Evolutionary conservation across 2,797 vertebrate species (phyloP).

Genomic region (Anabas testudineus): DNA sequence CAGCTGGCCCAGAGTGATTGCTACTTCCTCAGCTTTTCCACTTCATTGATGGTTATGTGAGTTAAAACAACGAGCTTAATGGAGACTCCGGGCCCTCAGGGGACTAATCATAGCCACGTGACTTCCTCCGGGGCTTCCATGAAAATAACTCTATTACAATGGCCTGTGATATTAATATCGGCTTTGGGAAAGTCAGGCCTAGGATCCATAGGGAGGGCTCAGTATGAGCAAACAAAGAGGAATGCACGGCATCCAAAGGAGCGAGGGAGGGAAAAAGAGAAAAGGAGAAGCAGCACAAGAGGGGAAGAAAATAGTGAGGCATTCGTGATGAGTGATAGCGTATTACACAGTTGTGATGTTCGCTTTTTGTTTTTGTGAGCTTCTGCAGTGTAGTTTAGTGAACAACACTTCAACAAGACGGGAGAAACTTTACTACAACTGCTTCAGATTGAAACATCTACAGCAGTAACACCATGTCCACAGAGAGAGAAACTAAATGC

Average conservation of each 20-base stretch:
- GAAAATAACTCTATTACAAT: conserved; percentile 99
- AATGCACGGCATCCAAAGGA: conserved; percentile 90
- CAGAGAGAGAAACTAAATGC: not conserved
- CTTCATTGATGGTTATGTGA: conserved; percentile 94
- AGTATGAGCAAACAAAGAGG: conserved; percentile 90
- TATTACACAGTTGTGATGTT: conserved; percentile 60
- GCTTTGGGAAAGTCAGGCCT: conserved; percentile 95
- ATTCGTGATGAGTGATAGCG: conserved; percentile 64
- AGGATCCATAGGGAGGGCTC: conserved; percentile 89
- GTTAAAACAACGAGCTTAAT: conserved; percentile 96
- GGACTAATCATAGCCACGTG: conserved; percentile 97
- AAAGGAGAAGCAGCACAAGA: conserved; percentile 54
- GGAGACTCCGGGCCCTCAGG: conserved; percentile 88
- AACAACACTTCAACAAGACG: conserved; percentile 14
- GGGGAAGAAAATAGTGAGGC: conserved; percentile 49
- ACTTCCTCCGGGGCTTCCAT: conserved; percentile 98
- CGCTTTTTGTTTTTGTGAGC: conserved; percentile 28
- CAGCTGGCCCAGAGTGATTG: conserved; percentile 86
- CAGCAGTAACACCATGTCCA: not conserved
- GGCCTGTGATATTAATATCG: conserved; percentile 99
- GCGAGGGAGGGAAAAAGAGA: conserved; percentile 55
- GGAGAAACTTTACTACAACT: conserved; percentile 20
- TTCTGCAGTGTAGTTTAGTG: conserved; percentile 19
- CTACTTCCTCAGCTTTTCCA: conserved; percentile 96
- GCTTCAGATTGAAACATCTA: conserved; percentile 8